Conservation (phyloP, 1,140 invertebrate genomes). For the Neodiprion virginianus region DNA sequence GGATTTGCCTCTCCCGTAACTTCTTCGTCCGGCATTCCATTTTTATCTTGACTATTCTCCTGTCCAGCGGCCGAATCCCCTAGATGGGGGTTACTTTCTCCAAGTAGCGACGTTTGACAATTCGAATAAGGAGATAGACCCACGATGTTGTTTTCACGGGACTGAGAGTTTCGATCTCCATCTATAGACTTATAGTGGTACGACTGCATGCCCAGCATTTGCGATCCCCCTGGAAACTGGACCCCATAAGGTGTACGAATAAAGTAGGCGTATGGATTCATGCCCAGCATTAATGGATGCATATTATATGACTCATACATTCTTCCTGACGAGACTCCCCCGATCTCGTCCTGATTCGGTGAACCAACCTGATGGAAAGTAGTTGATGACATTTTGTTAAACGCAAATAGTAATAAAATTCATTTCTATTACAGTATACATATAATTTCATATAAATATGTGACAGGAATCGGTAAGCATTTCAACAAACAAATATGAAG, state of each 20-base stretch:
- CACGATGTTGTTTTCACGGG: not conserved
- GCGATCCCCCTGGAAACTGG: not conserved
- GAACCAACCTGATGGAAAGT: not conserved
- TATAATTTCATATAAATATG: too few relatives aligned
- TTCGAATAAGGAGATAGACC: slow-evolving; percentile 1
- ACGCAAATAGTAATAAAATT: too few relatives aligned
- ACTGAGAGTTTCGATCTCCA: not conserved
- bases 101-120: not conserved
- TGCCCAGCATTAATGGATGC: not conserved
- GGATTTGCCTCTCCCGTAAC: not conserved
- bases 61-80: not conserved
- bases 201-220: not conserved
- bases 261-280: not conserved
- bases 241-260: not conserved
- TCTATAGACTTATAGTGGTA: not conserved
- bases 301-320: not conserved
- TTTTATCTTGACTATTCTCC: not conserved
- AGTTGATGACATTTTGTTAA: too few relatives aligned
- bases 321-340: not conserved
- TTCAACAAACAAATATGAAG: too few relatives aligned
- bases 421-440: too few relatives aligned
- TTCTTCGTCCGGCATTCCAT: not conserved
- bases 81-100: not conserved
- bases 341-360: not conserved
- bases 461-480: too few relatives aligned